A percentile compares a stretch with the other conserved stretches of the same genome.
Conservation (phyloP, 2,113 vertebrate species). For the Mustelus asterias region DNA sequence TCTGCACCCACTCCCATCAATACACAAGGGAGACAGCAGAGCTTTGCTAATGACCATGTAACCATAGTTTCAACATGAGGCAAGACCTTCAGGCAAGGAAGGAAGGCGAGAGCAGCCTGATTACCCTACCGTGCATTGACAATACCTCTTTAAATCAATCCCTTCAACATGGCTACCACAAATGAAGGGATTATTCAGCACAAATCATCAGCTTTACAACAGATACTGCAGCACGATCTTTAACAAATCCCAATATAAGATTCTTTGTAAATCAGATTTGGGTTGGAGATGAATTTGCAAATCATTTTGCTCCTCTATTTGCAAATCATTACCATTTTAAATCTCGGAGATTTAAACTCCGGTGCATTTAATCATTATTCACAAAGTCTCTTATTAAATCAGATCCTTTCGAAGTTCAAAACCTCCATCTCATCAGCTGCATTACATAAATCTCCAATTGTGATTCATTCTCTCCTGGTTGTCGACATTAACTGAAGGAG, state of each 20-base stretch:
- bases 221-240: background rate
- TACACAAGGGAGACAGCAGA: background rate
- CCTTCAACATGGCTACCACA: background rate
- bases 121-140: no score
- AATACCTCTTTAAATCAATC: constrained; percentile 19
- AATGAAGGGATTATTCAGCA: constrained; percentile 9
- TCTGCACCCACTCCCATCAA: background rate
- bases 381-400: constrained; percentile 11
- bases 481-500: background rate
- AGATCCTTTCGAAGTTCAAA: constrained; percentile 24
- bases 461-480: background rate
- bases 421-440: constrained; percentile 8
- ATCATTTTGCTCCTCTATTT: constrained; percentile 15
- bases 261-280: constrained; percentile 7
- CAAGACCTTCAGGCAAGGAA: background rate
- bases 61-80: background rate
- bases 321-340: constrained; percentile 28
- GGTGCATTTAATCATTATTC: constrained; percentile 5
- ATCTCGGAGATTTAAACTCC: background rate
- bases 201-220: background rate
- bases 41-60: background rate
- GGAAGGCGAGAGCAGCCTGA: background rate
- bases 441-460: background rate
- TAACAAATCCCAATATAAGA: constrained; percentile 6
- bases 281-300: constrained; percentile 1